phyloP scores from a whole-genome alignment of 2,113 vertebrate genomes.

The Tychaedon coryphoeus region DNA sequence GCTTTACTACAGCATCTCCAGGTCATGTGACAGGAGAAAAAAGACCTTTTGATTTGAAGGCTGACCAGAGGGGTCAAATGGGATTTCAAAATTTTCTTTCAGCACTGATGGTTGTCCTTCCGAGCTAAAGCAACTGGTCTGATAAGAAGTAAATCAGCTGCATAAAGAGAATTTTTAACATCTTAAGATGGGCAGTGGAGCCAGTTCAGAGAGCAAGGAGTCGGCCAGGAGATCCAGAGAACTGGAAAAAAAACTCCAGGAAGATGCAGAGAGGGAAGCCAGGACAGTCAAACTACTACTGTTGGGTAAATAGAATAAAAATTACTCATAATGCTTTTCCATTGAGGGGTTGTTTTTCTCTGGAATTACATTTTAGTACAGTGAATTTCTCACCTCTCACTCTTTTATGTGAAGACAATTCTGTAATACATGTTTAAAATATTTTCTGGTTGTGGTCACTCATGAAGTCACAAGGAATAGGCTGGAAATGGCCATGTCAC shows the following conservation, averaged over 20 bases:
- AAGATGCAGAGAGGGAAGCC: slow-evolving; percentile 75
- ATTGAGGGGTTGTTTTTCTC: neutral
- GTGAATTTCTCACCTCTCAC: neutral
- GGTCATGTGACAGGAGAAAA: slow-evolving; percentile 31
- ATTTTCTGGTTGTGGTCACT: neutral
- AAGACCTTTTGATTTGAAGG: slow-evolving; percentile 4
- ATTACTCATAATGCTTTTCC: neutral
- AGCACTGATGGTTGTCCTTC: neutral
- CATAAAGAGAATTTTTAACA: neutral
- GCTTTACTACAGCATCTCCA: neutral
- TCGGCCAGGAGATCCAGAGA: slow-evolving; percentile 72
- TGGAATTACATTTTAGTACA: neutral
- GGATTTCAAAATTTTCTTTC: neutral
- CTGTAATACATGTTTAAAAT: neutral
- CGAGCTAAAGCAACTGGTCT: neutral
- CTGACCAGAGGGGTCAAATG: neutral
- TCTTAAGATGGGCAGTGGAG: slow-evolving; percentile 68
- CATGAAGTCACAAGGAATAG: neutral
- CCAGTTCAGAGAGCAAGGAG: slow-evolving; percentile 75
- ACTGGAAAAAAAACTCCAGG: slow-evolving; percentile 78
- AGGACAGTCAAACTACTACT: slow-evolving; percentile 77
- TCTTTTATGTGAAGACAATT: neutral
- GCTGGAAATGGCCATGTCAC: neutral
- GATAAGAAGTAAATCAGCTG: neutral
- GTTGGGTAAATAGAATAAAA: slow-evolving; percentile 70